Evolutionary conservation across 2,113 vertebrate genomes (phyloP).

Genomic region (Pachyramphus minor): DNA sequence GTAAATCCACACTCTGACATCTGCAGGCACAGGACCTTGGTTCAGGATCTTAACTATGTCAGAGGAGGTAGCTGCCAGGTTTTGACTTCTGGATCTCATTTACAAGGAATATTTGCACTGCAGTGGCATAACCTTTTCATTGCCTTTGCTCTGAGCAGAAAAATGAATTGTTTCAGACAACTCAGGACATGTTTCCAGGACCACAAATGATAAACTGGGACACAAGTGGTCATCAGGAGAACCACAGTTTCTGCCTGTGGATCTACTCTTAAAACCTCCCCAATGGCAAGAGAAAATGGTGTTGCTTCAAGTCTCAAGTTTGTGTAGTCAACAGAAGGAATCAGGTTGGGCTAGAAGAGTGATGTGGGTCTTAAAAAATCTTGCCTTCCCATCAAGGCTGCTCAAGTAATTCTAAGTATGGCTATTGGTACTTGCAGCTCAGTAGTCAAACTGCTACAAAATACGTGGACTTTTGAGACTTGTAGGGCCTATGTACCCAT

Average conservation of each 20-base stretch:
- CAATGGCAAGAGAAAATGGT: not conserved
- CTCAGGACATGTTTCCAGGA: not conserved
- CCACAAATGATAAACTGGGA: conserved; percentile 19
- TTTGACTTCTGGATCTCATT: conserved; percentile 13
- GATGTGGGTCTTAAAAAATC: not conserved
- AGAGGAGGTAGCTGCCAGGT: not conserved
- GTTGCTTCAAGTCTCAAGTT: not conserved
- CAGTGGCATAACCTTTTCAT: conserved; percentile 45
- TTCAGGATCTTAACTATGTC: not conserved
- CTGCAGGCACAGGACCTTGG: not conserved
- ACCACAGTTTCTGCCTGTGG: not conserved
- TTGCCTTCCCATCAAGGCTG: not conserved
- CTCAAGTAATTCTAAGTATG: not conserved
- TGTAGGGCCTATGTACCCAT: not conserved
- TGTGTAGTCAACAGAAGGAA: not conserved
- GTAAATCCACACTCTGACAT: conserved; percentile 19
- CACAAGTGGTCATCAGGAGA: not conserved
- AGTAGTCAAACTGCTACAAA: not conserved
- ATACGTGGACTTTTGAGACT: accelerated
- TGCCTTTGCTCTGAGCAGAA: conserved; percentile 11
- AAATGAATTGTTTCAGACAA: conserved; percentile 35
- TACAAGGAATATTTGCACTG: not conserved
- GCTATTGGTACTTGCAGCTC: not conserved
- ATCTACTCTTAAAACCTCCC: not conserved
- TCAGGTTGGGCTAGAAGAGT: not conserved